Evolutionary conservation across 2,888 invertebrate species (phyloP), one percentile per base, ranked within the genome.

Genomic region (Listrodromus nycthemerus): DNA sequence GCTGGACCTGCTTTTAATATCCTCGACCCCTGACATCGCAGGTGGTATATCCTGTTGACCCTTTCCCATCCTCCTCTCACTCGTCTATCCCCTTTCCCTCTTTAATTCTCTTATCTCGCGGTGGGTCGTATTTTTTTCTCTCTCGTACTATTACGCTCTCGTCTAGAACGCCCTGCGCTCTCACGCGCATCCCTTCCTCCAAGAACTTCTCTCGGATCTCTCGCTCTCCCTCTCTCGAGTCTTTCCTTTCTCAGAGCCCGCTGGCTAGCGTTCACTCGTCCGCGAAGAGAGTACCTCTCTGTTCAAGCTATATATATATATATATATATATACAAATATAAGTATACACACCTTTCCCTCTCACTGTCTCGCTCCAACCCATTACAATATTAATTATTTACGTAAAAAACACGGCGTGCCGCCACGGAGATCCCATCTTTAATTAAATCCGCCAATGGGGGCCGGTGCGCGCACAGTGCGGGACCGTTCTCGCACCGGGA

Each of bases 351-450:
- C 33, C 21, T 77, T 45, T 67, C 24, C 50, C 77, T 77, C 27
- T 84, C 73, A 73, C 82, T 82, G 82, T 75, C 84, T 66, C 85
- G 61, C 83, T 75, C 84, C 86, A 86, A 87, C 85, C 88, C 88
- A 90, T 91, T 91, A 90, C 89, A 89, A 89, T 90, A 90, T 90
- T 90, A 90, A 90, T 91, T 91, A 90, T 90, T 90, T 91, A 89
- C 85, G 88, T 89, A 89, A 89, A 90, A 91, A 91, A 89, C 86
- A 87, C 89, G 87, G 88, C 88, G 87, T 89, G 89, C 88, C 88
- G 89, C 87, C 87, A 86, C 86, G 88, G 84, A 90, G 90, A 90
- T 91, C 88, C 88, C 90, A 91, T 91, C 91, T 91, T 91, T 91
- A 91, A 91, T 91, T 91, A 91, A 91, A 91, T 89, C 89, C 89